Base-by-base conservation (phyloP, 1,140 invertebrate species). In the Rhynchophorus ferrugineus region DNA sequence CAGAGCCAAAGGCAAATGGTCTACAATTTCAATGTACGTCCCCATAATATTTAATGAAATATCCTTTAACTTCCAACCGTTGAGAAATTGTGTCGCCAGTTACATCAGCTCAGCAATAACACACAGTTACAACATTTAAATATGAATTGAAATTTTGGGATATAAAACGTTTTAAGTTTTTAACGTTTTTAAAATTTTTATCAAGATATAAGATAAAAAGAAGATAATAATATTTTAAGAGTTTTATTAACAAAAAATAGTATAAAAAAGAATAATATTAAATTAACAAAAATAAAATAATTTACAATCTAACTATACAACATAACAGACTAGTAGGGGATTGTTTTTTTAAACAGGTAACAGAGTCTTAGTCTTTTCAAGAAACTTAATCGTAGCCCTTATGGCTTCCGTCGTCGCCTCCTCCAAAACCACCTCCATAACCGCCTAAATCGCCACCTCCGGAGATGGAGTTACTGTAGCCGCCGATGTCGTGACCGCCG, bases 401-500 rank as follows among this genome's bases (percentile, higher is more conserved):
- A 44, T 65, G 63, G 22, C 61, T 60, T 46, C 56, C 61, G 13
- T 55, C 56, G 24, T 57, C 61, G n/a, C 58, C 57, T n/a, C 61
- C 56, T 7, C 56, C 61, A 22, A 59, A 55, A 43, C 57, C 53
- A 13, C 50, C 56, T 14, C 55, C 58, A 37, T 62, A 49, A 11
- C 60, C 60, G 14, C 60, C 60, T 20, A 29, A 6, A 6, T 5
- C 5, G 5, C 24, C 24, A 11, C 49, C 57, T 22, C 44, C 37
- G 6, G 48, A 48, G 24, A 54, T 50, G 8, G 61, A 55, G 39
- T 56, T 55, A 11, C 61, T 45, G 39, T 38, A 18, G 11, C 51
- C 39, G 36, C 47, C 51, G 36, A 33, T 44, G 17, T 43, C 55
- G 29, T 29, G 53, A 22, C 24, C 24, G 11, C 37, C 54, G 22